These are phyloP conservation scores for Pandemis heparana DNA, from an alignment of 2,888 invertebrate genomes.

Conservation along the genomic window DNA sequence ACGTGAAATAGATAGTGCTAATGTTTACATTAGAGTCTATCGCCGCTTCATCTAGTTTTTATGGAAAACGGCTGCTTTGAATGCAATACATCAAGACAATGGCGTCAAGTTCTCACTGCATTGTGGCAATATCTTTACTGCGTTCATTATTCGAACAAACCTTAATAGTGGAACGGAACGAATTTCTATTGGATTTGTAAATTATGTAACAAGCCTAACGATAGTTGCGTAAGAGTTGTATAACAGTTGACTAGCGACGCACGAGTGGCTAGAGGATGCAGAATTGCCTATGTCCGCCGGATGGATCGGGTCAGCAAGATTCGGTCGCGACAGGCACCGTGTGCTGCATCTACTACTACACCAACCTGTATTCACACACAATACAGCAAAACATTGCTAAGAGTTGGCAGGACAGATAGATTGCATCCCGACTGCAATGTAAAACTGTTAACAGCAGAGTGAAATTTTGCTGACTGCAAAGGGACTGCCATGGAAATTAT, in stretches of 20 bases:
- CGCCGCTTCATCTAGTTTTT: slow-evolving; percentile 29
- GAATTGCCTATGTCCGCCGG: slow-evolving; percentile 59
- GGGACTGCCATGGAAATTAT: too few species aligned
- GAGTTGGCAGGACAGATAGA: too few species aligned
- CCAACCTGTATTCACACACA: neutral
- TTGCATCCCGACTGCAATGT: neutral
- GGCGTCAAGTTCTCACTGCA: slow-evolving; percentile 26
- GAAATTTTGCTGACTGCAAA: too few species aligned
- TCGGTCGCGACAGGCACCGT: slow-evolving; percentile 53
- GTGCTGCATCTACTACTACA: neutral
- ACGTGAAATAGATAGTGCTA: slow-evolving; percentile 29
- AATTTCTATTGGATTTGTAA: slow-evolving; percentile 46
- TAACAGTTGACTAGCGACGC: slow-evolving; percentile 57
- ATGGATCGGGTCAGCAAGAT: slow-evolving; percentile 62
- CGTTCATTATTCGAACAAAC: slow-evolving; percentile 36
- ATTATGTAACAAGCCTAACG: slow-evolving; percentile 59
- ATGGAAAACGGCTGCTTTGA: slow-evolving; percentile 9
- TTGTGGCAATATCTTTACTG: slow-evolving; percentile 30
- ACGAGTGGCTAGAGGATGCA: slow-evolving; percentile 60
- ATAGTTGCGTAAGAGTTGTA: slow-evolving; percentile 68
- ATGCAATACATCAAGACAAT: slow-evolving; percentile 25
- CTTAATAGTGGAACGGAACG: slow-evolving; percentile 33
- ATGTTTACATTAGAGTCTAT: slow-evolving; percentile 26
- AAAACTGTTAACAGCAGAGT: too few species aligned
- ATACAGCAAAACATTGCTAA: too few species aligned